phyloP scores from a whole-genome alignment of 2,888 invertebrate genomes.

The Mythimna vitellina region DNA sequence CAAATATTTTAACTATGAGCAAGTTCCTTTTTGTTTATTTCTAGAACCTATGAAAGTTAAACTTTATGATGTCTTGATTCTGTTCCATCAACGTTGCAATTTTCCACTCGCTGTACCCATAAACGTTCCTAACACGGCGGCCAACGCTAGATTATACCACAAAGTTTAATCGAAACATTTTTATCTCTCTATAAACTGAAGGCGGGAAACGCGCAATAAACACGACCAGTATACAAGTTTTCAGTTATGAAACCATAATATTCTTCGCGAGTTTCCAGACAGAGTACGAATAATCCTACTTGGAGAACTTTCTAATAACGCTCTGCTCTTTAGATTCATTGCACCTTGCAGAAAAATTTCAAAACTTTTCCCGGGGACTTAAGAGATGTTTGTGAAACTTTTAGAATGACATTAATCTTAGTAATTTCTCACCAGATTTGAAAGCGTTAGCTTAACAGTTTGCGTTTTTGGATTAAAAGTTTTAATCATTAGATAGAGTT shows the following conservation, averaged over 20 bases:
- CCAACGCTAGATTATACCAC: slow-evolving; percentile 23
- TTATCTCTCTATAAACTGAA: slow-evolving; percentile 59
- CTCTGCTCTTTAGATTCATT: slow-evolving; percentile 83
- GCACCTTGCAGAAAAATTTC: slow-evolving; percentile 84
- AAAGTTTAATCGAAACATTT: slow-evolving; percentile 63
- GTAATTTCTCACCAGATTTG: slow-evolving; percentile 77
- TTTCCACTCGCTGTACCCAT: slow-evolving; percentile 2
- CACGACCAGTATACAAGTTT: slow-evolving; percentile 66
- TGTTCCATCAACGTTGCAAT: not conserved
- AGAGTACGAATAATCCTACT: slow-evolving; percentile 77
- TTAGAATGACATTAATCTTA: slow-evolving; percentile 81
- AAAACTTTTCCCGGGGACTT: slow-evolving; percentile 75
- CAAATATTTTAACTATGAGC: no score
- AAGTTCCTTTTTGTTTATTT: not conserved
- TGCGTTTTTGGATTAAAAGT: slow-evolving; percentile 66
- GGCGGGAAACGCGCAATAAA: slow-evolving; percentile 57
- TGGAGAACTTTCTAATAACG: slow-evolving; percentile 85
- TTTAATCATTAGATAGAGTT: slow-evolving; percentile 53
- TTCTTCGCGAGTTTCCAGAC: slow-evolving; percentile 70
- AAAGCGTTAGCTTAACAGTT: slow-evolving; percentile 71
- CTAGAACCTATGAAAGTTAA: not conserved
- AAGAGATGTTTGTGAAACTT: slow-evolving; percentile 81
- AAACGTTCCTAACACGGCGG: slow-evolving; percentile 12
- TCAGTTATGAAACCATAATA: slow-evolving; percentile 73
- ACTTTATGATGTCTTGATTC: not conserved